A percentile compares a stretch with the other conserved stretches of the same genome.
Conservation (phyloP, 2,113 vertebrate species). For the Ancistrus triradiatus region DNA sequence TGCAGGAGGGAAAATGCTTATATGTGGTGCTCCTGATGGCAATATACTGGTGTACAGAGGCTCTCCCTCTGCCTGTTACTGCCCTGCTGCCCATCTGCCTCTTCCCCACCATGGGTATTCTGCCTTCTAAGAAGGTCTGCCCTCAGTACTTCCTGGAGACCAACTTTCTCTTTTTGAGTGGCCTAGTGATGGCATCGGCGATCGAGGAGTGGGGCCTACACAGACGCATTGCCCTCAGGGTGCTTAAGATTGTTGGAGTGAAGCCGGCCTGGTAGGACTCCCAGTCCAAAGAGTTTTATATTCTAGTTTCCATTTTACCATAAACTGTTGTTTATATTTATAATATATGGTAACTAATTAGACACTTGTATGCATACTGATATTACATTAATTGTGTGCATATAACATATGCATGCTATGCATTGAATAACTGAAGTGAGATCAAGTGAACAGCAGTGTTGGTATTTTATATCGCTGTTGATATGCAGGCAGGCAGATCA, state of each 20-base stretch:
- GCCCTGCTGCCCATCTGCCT: conserved; percentile 90
- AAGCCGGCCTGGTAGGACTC: conserved; percentile 75
- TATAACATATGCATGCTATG: too few relatives aligned
- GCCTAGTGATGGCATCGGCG: conserved; percentile 90
- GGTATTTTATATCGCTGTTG: too few relatives aligned
- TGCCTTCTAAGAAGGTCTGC: conserved; percentile 85
- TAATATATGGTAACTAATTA: too few relatives aligned
- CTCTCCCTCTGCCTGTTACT: conserved; percentile 88
- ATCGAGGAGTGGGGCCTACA: conserved; percentile 97
- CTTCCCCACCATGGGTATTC: conserved; percentile 87
- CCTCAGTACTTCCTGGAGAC: conserved; percentile 95
- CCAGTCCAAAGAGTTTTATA: too few relatives aligned
- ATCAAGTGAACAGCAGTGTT: too few relatives aligned
- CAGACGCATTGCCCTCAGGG: conserved; percentile 86
- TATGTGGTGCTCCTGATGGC: conserved; percentile 94
- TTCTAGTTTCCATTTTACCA: too few relatives aligned
- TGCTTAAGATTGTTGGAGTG: conserved; percentile 84
- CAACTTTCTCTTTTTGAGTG: conserved; percentile 95
- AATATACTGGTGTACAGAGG: conserved; percentile 91
- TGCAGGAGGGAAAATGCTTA: conserved; percentile 92
- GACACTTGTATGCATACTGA: too few relatives aligned
- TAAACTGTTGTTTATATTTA: too few relatives aligned
- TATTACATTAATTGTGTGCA: too few relatives aligned
- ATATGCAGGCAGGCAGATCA: too few relatives aligned
- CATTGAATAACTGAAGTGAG: too few relatives aligned